Evolutionary conservation across 1,140 invertebrate genomes (phyloP), one percentile per base, ranked within the genome.

Genomic region (Listronotus oregonensis): DNA sequence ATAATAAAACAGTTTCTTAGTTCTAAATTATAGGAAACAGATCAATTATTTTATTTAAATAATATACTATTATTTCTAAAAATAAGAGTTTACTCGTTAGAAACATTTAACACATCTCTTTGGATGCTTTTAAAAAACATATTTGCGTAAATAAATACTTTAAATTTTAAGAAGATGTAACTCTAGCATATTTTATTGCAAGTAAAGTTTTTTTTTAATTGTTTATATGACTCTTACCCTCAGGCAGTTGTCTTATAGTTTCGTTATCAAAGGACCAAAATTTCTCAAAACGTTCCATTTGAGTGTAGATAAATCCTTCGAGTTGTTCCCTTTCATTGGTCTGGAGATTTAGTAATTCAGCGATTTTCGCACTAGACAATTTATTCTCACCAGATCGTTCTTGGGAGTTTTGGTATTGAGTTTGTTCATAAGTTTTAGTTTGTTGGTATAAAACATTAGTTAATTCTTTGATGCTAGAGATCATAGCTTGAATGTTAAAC

Each of bases 261-360:
- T 82, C 67, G 65, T 85, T 84, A 70, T 85, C 83, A 55, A 88
- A 84, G 1, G 86, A 71, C 46, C 62, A 69, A 10, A 71, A 40
- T 40, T 51, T 65, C 7, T 67, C 32, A 14, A 67, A 21, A 17
- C 47, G 18, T 17, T 42, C 64, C 8, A 68, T 34, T 32, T 66
- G 47, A 42, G 37, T 44, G 15, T 81, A 77, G 6, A 88, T 15
- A 40, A 81, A 77, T 12, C 82, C 85, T 80, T 88, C 87, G 0
- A 89, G 51, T 62, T 84, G 81, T 66, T 85, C 77, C 37, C 76
- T 64, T 55, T 82, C 68, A 2, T 84, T 72, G 6, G 74, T 68
- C 65, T 86, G 69, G 47, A 89, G 83, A 27, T 85, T 83, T 31
- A 90, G 74, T 42, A 84, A 73, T 43, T 85, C 77, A 21, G 81